Conservation (phyloP, 2,113 vertebrate species). For the Macrotis lagotis region DNA sequence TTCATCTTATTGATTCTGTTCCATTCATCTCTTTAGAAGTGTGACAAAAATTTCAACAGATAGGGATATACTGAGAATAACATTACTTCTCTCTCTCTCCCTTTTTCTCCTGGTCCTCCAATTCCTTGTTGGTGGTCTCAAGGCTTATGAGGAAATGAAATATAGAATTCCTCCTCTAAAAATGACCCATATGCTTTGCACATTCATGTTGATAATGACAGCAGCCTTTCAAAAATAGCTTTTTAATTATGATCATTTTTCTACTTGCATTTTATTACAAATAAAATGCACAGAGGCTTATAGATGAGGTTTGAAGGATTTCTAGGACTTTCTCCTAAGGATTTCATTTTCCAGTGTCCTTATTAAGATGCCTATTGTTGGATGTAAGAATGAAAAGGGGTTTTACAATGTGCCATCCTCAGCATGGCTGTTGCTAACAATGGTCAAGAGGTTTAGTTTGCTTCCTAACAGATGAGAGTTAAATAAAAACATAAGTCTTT, state of each 20-base stretch:
- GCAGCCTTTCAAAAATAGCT: slow-evolving; percentile 37
- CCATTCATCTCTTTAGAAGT: neutral
- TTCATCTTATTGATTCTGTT: neutral
- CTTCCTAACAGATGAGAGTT: slow-evolving; percentile 64
- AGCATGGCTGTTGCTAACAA: slow-evolving; percentile 54
- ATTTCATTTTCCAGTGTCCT: slow-evolving; percentile 42
- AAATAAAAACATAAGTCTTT: slow-evolving; percentile 64
- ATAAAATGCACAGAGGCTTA: slow-evolving; percentile 35
- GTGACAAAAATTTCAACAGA: neutral
- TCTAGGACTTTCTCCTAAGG: slow-evolving; percentile 25
- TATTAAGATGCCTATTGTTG: slow-evolving; percentile 51
- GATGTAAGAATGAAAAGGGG: slow-evolving; percentile 50
- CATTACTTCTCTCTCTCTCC: neutral
- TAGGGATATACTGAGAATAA: neutral
- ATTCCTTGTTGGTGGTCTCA: neutral
- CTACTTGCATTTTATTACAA: slow-evolving; percentile 31
- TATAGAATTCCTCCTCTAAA: neutral
- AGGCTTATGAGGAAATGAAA: neutral
- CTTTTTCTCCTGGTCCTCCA: neutral
- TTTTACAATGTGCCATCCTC: slow-evolving; percentile 41
- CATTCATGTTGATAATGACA: slow-evolving; percentile 25
- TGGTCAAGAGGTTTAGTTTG: slow-evolving; percentile 57
- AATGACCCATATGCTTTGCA: neutral
- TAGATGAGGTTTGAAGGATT: slow-evolving; percentile 25
- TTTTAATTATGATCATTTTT: slow-evolving; percentile 26